Percentiles rank a stretch among this genome's conserved stretches.
Conservation (phyloP, 2,113 vertebrate species). For the Tympanuchus pallidicinctus region DNA sequence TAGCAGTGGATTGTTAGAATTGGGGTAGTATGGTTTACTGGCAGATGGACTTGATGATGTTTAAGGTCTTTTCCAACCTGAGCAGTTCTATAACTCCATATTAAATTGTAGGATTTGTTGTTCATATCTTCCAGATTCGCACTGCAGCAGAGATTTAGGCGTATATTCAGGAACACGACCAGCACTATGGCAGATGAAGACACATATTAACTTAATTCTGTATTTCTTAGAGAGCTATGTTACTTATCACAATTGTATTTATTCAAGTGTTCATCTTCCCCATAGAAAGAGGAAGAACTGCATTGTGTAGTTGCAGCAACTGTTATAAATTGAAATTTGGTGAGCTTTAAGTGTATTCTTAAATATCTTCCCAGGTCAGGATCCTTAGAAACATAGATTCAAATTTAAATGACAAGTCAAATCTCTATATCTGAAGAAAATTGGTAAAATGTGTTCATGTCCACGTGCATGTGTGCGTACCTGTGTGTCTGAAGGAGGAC, state of each 20-base stretch:
- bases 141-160: background rate
- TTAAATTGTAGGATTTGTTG: background rate
- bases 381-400: background rate
- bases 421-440: background rate
- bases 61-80: no score
- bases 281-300: background rate
- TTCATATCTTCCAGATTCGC: background rate
- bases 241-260: background rate
- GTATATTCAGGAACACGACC: background rate
- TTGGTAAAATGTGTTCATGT: background rate
- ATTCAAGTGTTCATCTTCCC: background rate
- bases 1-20: no score
- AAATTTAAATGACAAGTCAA: background rate
- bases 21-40: no score
- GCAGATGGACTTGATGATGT: no score
- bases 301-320: background rate
- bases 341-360: background rate
- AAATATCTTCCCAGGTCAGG: background rate
- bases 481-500: background rate
- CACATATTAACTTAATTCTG: background rate
- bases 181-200: background rate
- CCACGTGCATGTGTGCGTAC: background rate
- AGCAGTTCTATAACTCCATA: no score
- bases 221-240: background rate
- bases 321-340: background rate